Conservation (phyloP, 2,888 invertebrate genomes). For the Macrophya annulata region DNA sequence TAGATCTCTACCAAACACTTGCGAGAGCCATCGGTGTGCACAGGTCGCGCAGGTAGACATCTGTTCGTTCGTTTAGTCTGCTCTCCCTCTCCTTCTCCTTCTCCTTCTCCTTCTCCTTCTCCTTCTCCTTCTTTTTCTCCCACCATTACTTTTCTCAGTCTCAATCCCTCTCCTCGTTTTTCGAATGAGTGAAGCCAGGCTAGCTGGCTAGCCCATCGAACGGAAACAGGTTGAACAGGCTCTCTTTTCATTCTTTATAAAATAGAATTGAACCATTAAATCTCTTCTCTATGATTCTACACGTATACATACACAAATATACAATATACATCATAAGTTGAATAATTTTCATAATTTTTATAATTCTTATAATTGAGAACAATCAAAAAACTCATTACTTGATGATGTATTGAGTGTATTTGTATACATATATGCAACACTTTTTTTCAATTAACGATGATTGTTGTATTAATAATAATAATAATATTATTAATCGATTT, state of each 20-base stretch:
- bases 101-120: too few species aligned
- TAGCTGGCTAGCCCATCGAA: not conserved
- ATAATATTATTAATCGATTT: not conserved
- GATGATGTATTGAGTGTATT: not conserved
- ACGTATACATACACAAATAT: not conserved
- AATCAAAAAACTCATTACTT: not conserved
- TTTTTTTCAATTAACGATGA: not conserved
- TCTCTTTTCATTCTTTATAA: not conserved
- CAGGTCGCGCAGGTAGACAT: constrained; percentile 40
- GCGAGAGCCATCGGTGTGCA: not conserved
- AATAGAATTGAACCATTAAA: constrained; percentile 24
- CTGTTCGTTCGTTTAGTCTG: constrained; percentile 34
- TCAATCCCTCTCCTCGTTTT: not conserved
- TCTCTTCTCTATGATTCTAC: not conserved
- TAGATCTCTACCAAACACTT: constrained; percentile 58
- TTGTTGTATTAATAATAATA: not conserved
- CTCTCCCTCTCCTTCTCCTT: not conserved
- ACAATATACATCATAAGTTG: not conserved
- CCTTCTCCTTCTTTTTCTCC: not conserved
- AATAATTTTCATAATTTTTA: not conserved
- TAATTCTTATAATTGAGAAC: not conserved
- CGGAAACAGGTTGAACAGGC: constrained; percentile 31
- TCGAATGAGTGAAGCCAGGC: not conserved
- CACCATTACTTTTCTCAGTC: too few species aligned
- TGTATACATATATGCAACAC: too few species aligned